Evolutionary conservation across 2,113 vertebrate genomes (phyloP), one percentile per base, ranked within the genome.

Genomic region (Nibea albiflora): DNA sequence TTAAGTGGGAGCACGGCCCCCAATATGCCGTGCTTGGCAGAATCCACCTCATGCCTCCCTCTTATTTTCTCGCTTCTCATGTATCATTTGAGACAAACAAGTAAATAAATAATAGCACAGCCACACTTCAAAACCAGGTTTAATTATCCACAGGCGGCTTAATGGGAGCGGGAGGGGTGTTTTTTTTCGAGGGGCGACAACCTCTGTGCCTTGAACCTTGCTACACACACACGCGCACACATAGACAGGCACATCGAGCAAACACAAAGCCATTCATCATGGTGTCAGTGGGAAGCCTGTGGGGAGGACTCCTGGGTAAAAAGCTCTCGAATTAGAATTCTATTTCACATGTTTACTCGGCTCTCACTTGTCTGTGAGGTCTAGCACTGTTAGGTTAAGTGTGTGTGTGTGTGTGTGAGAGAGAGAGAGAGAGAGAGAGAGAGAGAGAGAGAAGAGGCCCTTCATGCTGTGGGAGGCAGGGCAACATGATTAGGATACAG

Each of bases 181-280:
- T 1, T 68, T 60, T 60, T 78, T 64, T 28, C 2, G 3, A 47
- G 35, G 53, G 78, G 50, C 70, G 79, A 87, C 92, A 83, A 88
- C 83, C 73, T 86, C 64, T 56, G 70, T 73, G 85, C 62, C 75
- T 67, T 69, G 73, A 84, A 80, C 76, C 56, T 67, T 20, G 17
- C 54, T 52, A 73, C 66, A 71, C 76, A 83, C 61, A 39, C 35
- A 79, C 76, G 77, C 76, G 53, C 35, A 79, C 76, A 57, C 65
- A 74, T 20, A 57, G 65, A 87, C 78, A 70, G 71, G 9, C 66
- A 68, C 80, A 78, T 70, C 65, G 15, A 50, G 75, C 2, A 0
- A 60, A 78, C 77, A 68, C 80, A 76, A 69, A 87, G 83, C 66
- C 78, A 94, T 94, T 92, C 81, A 94, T 94, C 93, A 93, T 85